Evolutionary conservation across 2,797 vertebrate genomes (phyloP), one percentile per base, ranked within the genome.

Genomic region (Cossypha polioptera): DNA sequence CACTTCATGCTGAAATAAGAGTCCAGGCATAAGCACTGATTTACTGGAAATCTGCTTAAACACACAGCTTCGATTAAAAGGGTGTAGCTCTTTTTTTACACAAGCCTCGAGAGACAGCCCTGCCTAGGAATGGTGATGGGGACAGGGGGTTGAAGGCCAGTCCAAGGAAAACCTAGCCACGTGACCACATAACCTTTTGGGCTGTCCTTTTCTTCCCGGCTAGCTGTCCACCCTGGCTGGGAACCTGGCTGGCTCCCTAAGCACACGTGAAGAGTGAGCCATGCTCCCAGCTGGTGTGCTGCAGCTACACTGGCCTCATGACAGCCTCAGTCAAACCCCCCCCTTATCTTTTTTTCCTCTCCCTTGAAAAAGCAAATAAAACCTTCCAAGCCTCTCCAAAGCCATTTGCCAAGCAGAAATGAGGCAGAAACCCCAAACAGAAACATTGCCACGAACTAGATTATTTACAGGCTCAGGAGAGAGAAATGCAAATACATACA

Each of bases 331-430:
- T 57, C 50, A 74, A 21, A 24, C 35, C 12, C 12, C 45, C 36
- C 12, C 45, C 21, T 90, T 59, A 63, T 24, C 90, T 94, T 88
- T 38, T 28, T 55, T 53, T 35, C 68, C 53, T 26, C 55, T 86
- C 43, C 33, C 24, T 28, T 73, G 29, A 66, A 78, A 95, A 86
- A 68, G 14, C 12, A 88, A 88, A 81, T 72, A 84, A 92, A 86
- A 28, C 5, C 20, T 35, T 26, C 28, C 38, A 67, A 83, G 28
- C 10, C 25, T 55, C 42, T 86, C 67, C 47, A 48, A 26, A 48
- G 40, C 36, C 58, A 78, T 29, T 62, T 67, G 65, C 42, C 35
- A 65, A 72, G 67, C 16, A 92, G 75, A 85, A 92, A 36, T 0
- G 1, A 91, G 82, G 74, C 31, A 66, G 72, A 88, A 90, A 76